phyloP scores from a whole-genome alignment of 2,797 vertebrate species.

The Sphenodon punctatus region DNA sequence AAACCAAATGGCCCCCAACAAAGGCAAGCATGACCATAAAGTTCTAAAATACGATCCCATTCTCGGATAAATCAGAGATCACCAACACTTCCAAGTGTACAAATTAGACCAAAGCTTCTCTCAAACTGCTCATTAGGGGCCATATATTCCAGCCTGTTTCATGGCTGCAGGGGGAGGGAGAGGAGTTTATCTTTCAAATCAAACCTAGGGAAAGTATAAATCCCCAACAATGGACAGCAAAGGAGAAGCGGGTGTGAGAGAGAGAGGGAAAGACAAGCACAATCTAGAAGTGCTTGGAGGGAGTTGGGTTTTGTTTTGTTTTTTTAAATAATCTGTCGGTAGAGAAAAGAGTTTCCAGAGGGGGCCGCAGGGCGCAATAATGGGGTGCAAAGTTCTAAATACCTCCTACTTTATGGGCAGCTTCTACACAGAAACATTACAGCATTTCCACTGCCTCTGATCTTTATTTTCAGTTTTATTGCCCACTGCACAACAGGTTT shows the following conservation, averaged over 20 bases:
- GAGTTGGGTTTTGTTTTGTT: constrained; percentile 28
- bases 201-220: background rate
- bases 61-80: background rate
- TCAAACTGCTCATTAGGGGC: background rate
- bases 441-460: constrained; percentile 73
- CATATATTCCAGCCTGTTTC: background rate
- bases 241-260: background rate
- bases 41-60: background rate
- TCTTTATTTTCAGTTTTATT: constrained; percentile 77
- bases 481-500: constrained; percentile 70
- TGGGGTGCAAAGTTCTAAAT: constrained; percentile 71
- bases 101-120: background rate
- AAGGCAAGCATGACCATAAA: background rate
- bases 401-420: constrained; percentile 65
- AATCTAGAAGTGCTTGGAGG: background rate
- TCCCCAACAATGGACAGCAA: fast-evolving
- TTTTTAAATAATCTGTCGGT: background rate
- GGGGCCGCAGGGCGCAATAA: constrained; percentile 52
- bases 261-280: background rate
- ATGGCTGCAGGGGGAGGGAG: fast-evolving
- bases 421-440: constrained; percentile 71
- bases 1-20: fast-evolving
- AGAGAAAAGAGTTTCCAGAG: constrained; percentile 30
- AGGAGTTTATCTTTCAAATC: background rate
- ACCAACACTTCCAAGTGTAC: background rate